Conservation (phyloP, 2,888 invertebrate genomes). For the Entomobrya multifasciata region DNA sequence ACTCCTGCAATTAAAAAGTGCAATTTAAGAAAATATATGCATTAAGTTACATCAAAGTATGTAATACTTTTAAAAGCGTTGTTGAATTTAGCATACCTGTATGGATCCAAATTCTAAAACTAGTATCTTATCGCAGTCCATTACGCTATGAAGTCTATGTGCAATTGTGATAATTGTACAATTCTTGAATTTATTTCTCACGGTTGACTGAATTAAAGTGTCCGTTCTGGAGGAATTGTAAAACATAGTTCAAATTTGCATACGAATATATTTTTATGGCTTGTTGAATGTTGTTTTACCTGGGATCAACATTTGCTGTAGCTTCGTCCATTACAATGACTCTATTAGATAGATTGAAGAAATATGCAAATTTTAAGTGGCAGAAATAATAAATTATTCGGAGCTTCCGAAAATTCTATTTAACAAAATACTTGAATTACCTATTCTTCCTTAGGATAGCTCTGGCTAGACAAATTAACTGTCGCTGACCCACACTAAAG, state of each 20-base stretch:
- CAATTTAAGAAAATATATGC: background rate
- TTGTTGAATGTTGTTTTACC: too few relatives aligned
- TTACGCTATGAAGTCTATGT: constrained; percentile 94
- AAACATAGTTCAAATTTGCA: constrained; percentile 81
- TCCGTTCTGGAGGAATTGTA: constrained; percentile 85
- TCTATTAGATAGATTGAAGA: too few relatives aligned
- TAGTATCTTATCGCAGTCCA: constrained; percentile 94
- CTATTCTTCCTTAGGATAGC: constrained; percentile 65
- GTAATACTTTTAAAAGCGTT: too few relatives aligned
- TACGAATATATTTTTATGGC: background rate
- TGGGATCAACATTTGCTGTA: constrained; percentile 54
- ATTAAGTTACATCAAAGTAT: too few relatives aligned
- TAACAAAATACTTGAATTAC: too few relatives aligned
- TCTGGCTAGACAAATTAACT: constrained; percentile 66
- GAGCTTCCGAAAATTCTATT: too few relatives aligned
- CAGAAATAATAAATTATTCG: too few relatives aligned
- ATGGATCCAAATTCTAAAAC: constrained; percentile 92
- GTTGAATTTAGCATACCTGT: constrained; percentile 80
- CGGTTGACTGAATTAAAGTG: constrained; percentile 91
- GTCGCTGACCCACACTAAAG: constrained; percentile 63
- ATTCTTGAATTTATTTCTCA: constrained; percentile 88
- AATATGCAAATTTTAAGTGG: too few relatives aligned
- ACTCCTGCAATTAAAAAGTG: constrained; percentile 67
- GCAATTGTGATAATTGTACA: constrained; percentile 96
- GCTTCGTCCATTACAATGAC: constrained; percentile 69